Conservation (phyloP, 1,140 invertebrate species). For the Mylabris phalerata region DNA sequence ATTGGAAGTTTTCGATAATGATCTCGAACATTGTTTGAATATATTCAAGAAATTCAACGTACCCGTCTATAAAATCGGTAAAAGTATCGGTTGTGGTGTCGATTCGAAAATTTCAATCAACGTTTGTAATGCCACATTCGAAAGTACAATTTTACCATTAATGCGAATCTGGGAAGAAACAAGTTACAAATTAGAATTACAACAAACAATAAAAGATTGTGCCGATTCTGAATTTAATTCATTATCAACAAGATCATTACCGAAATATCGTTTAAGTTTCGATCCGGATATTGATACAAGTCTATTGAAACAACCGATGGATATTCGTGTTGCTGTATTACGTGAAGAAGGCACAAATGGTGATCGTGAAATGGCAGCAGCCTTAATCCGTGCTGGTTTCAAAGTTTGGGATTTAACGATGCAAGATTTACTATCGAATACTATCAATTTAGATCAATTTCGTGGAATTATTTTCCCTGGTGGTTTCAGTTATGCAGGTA, state of each 20-base stretch:
- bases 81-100: slow-evolving; percentile 57
- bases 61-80: slow-evolving; percentile 67
- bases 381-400: slow-evolving; percentile 86
- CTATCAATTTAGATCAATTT: slow-evolving; percentile 70
- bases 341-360: slow-evolving; percentile 97
- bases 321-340: slow-evolving; percentile 77
- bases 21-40: slow-evolving; percentile 46
- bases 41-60: slow-evolving; percentile 46
- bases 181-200: slow-evolving; percentile 79
- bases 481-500: slow-evolving; percentile 94
- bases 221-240: slow-evolving; percentile 70
- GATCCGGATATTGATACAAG: slow-evolving; percentile 52
- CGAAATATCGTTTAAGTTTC: slow-evolving; percentile 62
- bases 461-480: slow-evolving; percentile 90
- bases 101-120: slow-evolving; percentile 55
- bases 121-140: slow-evolving; percentile 57
- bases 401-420: slow-evolving; percentile 88
- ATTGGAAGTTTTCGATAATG: slow-evolving; percentile 69
- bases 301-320: slow-evolving; percentile 38
- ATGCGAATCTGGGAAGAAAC: slow-evolving; percentile 92
- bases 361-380: slow-evolving; percentile 95
- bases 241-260: slow-evolving; percentile 43
- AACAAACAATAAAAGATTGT: slow-evolving; percentile 74
- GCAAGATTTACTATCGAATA: slow-evolving; percentile 71
- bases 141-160: slow-evolving; percentile 57